Base-by-base conservation (phyloP, 2,113 vertebrate species). In the Dromas ardeola region DNA sequence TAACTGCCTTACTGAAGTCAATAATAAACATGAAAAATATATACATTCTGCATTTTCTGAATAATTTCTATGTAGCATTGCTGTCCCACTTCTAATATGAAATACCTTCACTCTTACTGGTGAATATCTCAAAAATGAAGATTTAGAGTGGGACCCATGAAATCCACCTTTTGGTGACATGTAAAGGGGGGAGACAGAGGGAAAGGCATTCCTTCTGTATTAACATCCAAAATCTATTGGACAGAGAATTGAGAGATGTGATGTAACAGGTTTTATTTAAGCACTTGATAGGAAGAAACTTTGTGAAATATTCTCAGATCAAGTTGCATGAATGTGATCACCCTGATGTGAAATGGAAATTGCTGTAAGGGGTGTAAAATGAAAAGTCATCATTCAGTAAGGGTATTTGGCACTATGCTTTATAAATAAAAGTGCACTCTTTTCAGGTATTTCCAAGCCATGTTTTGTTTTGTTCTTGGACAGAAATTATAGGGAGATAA, bases 121-220 rank as follows among this genome's bases (percentile, higher is more conserved):
- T 56, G 30, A 79, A 25, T 8, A 27, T 73, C 49, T 84, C 30
- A 25, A 87, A 34, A 93, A 50, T 38, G 22, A 58, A 71, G 18
- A 21, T 71, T 71, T 58, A 36, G 3, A 66, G 32, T 16, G 9
- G 20, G 9, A 77, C 22, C 6, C 6, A 15, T 1, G 2, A 71
- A 91, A 58, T 61, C 12, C 11, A 61, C 8, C 23, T 70, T 74
- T 66, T 0, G 1, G 20, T 73, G 40, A 40, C 1, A 2, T 0
- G 0, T 59, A 47, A 59, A 66, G 13, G 20, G 65, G 19, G 40
- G 7, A 63, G 21, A 34, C 9, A 47, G 16, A 81, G 61, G 34
- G n/a, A 16, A 52, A 67, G 56, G n/a, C 3, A 42, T 49, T 32
- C 11, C 20, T 80, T 80, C 14, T 55, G 9, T 53, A 34, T 25